Evolutionary conservation across 2,113 vertebrate genomes (phyloP).

Genomic region (Pteropus alecto): DNA sequence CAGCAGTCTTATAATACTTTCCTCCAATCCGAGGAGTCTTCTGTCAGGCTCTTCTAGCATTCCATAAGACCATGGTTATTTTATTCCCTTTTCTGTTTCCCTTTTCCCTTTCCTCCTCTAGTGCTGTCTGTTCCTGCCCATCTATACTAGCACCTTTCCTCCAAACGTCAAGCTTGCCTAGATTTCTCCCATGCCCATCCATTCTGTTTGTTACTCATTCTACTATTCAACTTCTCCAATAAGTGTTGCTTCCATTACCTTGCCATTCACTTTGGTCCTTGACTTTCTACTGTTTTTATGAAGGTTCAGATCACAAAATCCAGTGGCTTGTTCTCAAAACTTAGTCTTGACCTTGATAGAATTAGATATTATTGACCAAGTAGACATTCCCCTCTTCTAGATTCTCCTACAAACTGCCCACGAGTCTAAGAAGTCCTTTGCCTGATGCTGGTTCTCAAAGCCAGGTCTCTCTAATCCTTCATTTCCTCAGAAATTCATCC

Average conservation of each 20-base stretch:
- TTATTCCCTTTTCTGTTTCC: neutral
- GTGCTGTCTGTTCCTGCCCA: neutral
- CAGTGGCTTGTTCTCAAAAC: neutral
- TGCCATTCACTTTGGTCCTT: neutral
- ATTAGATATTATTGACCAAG: neutral
- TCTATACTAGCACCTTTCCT: neutral
- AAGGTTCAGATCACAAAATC: neutral
- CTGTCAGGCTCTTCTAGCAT: neutral
- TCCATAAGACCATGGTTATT: neutral
- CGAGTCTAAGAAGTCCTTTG: neutral
- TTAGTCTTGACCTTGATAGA: neutral
- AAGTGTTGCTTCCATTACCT: neutral
- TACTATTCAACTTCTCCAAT: neutral
- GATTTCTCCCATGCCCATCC: too few species aligned
- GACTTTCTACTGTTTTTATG: neutral
- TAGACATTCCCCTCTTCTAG: neutral
- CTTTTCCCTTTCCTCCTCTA: neutral
- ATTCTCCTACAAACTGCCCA: neutral
- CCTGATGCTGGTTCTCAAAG: neutral
- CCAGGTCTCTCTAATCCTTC: neutral
- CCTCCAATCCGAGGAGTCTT: neutral
- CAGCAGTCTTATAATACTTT: neutral
- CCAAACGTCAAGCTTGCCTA: neutral
- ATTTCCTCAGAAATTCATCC: neutral
- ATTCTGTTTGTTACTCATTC: neutral